Base-by-base conservation (phyloP, 2,888 invertebrate genomes). In the Parelbella ahira region DNA sequence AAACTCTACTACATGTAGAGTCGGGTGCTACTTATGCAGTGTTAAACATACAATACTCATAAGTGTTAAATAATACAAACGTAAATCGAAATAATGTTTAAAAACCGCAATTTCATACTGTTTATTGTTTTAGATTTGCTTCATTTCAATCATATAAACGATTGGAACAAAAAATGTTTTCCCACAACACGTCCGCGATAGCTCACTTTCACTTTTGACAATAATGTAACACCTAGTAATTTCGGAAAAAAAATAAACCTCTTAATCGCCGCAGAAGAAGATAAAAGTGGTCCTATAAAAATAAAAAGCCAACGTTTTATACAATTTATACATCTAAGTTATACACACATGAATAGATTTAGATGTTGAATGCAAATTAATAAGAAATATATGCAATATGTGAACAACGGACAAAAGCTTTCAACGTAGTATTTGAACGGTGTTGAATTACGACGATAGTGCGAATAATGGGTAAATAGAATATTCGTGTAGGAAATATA, bases 261-360 rank as follows among this genome's bases (percentile, higher is more conserved):
- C 10, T 39, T 4, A 19, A 15, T 19, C 6, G 12, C 20, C 20
- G 5, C 52, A 52, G 56, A 51, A 49, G 59, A 61, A 57, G 53
- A 58, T 57, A 66, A 63, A 66, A 72, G 67, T 60, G 63, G 64
- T 57, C 56, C 63, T 58, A 68, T 68, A 63, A 68, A 63, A 53
- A 55, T 52, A 47, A 56, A 49, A 55, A 54, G 41, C 38, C 50
- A 47, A 48, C 48, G 44, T 58, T 58, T 44, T 13, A 30, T 18
- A 29, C 33, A 15, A 28, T 44, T 46, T 38, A 28, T 49, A 46
- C 25, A 38, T 21, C 41, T 42, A 34, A 50, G 47, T 49, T 45
- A 47, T 47, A 10, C 20, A 4, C 15, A 37, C 29, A 29, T 13
- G 44, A 28, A 45, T 11, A 34, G 37, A 44, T 44, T 53, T 54